Conservation (phyloP, 2,888 invertebrate species). For the Callimorpha dominula region DNA sequence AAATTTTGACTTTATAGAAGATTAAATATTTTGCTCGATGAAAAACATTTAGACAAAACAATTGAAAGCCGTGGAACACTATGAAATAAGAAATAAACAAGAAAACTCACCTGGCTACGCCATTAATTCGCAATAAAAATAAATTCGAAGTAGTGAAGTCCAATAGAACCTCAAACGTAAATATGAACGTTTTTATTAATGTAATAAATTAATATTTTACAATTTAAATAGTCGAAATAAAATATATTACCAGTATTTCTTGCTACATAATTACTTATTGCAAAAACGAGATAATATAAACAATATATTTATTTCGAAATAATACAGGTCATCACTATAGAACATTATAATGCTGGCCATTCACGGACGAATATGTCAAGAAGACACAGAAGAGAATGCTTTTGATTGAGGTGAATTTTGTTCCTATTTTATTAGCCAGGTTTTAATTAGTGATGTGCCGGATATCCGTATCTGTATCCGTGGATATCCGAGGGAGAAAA, state of each 20-base stretch:
- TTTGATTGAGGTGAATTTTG: too few species aligned
- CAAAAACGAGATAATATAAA: not conserved
- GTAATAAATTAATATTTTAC: not conserved
- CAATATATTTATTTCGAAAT: not conserved
- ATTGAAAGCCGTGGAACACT: conserved; percentile 83
- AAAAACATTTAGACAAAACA: conserved; percentile 85
- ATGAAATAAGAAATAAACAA: conserved; percentile 85
- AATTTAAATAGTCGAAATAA: not conserved
- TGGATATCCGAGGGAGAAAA: too few species aligned
- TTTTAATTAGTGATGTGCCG: not conserved
- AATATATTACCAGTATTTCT: not conserved
- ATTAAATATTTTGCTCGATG: conserved; percentile 81
- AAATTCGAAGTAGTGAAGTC: conserved; percentile 66
- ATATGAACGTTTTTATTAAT: not conserved
- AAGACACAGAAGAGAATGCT: too few species aligned
- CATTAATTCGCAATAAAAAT: conserved; percentile 87
- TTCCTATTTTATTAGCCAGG: too few species aligned
- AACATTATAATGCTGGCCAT: not conserved
- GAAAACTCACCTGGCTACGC: conserved; percentile 87
- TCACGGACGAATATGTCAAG: not conserved
- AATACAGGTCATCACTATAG: not conserved
- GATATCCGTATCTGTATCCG: too few species aligned
- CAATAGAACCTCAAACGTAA: conserved; percentile 3
- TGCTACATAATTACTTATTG: not conserved
- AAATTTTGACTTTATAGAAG: conserved; percentile 83